phyloP scores from a whole-genome alignment of 2,888 invertebrate species.

The Sericinus montela region DNA sequence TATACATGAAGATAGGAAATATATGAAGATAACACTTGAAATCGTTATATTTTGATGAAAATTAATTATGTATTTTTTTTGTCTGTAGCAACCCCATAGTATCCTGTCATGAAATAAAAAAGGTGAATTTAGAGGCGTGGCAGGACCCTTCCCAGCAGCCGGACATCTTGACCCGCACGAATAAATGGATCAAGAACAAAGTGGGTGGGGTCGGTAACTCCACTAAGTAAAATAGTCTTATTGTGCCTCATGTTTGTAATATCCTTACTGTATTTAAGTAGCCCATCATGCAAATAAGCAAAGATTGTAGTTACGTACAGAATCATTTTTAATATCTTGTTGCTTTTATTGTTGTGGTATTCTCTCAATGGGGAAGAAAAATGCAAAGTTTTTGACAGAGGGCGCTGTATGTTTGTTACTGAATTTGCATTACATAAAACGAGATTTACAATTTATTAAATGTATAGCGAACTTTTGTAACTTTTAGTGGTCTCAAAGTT shows the following conservation, averaged over 20 bases:
- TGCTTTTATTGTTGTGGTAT: too few species aligned
- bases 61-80: conserved; percentile 17
- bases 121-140: conserved; percentile 64
- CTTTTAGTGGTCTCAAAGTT: too few species aligned
- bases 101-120: conserved; percentile 72
- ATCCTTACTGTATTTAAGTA: conserved; percentile 1
- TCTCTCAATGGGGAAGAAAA: too few species aligned
- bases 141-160: conserved; percentile 55
- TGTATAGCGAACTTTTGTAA: too few species aligned
- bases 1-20: too few species aligned
- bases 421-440: too few species aligned
- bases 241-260: neutral
- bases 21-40: too few species aligned
- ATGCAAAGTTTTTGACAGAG: too few species aligned
- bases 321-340: neutral
- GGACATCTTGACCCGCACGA: conserved; percentile 66
- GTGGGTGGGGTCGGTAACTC: conserved; percentile 45
- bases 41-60: too few species aligned
- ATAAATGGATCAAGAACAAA: conserved; percentile 68
- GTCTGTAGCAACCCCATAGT: conserved; percentile 74
- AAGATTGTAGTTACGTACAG: neutral
- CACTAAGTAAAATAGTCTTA: conserved; percentile 39
- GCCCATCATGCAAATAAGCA: conserved; percentile 13
- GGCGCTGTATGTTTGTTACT: too few species aligned
- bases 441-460: too few species aligned